Conservation (phyloP, 2,797 vertebrate species). For the Avahi laniger region DNA sequence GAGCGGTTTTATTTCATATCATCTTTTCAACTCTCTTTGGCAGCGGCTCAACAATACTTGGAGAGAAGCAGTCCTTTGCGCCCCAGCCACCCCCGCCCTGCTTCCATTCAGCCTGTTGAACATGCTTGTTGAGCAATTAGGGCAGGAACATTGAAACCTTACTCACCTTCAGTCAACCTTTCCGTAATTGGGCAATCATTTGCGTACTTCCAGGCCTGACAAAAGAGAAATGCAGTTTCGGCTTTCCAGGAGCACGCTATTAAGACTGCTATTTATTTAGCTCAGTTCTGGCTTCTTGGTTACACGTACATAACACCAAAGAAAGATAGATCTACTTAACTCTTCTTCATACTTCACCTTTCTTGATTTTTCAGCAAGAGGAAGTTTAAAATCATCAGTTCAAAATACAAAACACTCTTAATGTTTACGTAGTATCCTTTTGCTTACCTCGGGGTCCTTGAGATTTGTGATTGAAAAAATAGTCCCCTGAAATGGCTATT, state of each 20-base stretch:
- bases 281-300: background rate
- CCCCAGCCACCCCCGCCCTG: background rate
- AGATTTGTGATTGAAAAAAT: background rate
- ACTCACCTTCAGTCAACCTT: conserved; percentile 66
- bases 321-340: background rate
- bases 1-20: conserved; percentile 42
- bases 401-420: background rate
- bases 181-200: conserved; percentile 59
- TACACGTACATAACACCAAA: background rate
- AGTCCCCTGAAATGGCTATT: background rate
- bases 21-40: conserved; percentile 33
- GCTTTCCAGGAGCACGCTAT: conserved; percentile 44
- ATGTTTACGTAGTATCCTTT: background rate
- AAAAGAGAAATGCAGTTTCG: conserved; percentile 45
- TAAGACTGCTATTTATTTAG: background rate
- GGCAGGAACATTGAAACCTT: conserved; percentile 54
- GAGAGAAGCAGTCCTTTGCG: background rate
- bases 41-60: background rate
- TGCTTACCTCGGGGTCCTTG: background rate
- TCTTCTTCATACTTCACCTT: background rate
- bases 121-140: conserved; percentile 70
- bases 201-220: conserved; percentile 59
- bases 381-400: background rate
- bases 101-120: conserved; percentile 72
- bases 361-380: background rate